Percentiles rank a stretch among this genome's conserved stretches.
Evolutionary conservation across 2,888 invertebrate genomes (phyloP).

Genomic region (Drosophila incognita): DNA sequence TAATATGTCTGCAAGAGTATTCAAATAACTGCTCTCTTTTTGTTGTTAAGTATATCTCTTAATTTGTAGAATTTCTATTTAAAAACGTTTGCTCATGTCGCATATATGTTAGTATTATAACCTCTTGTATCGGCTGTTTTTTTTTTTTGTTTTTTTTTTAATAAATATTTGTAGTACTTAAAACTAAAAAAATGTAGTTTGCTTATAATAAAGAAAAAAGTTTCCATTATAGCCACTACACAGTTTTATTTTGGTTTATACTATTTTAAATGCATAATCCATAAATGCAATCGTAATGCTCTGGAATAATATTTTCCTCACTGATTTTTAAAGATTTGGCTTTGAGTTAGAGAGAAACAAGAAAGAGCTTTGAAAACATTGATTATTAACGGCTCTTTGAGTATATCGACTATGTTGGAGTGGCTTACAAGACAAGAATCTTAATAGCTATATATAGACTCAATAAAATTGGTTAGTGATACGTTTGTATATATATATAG

Average conservation of each 20-base stretch:
- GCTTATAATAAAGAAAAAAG: slow-evolving; percentile 62
- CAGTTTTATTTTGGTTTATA: slow-evolving; percentile 34
- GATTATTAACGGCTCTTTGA: slow-evolving; percentile 18
- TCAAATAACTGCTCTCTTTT: slow-evolving; percentile 8
- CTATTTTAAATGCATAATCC: slow-evolving; percentile 64
- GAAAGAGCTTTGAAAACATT: slow-evolving; percentile 17
- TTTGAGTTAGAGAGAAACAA: slow-evolving; percentile 20
- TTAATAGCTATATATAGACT: slow-evolving; percentile 49
- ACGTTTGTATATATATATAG: slow-evolving; percentile 18
- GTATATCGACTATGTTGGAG: slow-evolving; percentile 3
- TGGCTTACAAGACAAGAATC: slow-evolving; percentile 42
- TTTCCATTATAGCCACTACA: slow-evolving; percentile 56
- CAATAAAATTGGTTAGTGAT: slow-evolving; percentile 51
- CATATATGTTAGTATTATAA: slow-evolving; percentile 40
- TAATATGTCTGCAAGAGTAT: slow-evolving; percentile 33
- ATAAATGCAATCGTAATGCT: slow-evolving; percentile 62
- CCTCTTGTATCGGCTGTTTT: slow-evolving; percentile 28
- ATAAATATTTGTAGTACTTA: slow-evolving; percentile 35
- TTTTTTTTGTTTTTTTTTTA: background rate
- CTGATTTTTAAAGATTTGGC: slow-evolving; percentile 51
- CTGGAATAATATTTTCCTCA: slow-evolving; percentile 28
- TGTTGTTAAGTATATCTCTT: slow-evolving; percentile 37
- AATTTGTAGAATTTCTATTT: slow-evolving; percentile 65
- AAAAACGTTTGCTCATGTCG: slow-evolving; percentile 66
- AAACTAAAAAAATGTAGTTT: slow-evolving; percentile 45